phyloP scores from a whole-genome alignment of 2,888 invertebrate species.

The Syritta pipiens region DNA sequence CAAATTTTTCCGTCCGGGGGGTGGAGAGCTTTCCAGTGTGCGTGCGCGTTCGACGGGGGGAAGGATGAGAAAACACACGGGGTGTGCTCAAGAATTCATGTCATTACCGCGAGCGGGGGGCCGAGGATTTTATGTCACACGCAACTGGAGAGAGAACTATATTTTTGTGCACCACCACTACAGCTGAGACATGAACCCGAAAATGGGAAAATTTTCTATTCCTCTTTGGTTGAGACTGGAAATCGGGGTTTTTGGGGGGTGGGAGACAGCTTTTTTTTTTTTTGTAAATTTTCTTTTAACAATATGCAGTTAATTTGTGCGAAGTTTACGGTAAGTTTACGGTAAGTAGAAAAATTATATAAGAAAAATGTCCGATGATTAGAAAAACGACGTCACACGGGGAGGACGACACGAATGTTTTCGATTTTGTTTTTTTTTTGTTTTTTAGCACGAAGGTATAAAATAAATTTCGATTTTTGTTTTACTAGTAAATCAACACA shows the following conservation, averaged over 20 bases:
- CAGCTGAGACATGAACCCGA: conserved; percentile 58
- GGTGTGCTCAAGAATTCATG: conserved; percentile 57
- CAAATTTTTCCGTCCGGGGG: conserved; percentile 3
- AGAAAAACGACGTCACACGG: too few relatives aligned
- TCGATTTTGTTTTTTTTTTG: conserved; percentile 17
- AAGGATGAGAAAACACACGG: not conserved
- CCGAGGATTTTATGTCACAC: not conserved
- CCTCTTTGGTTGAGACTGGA: conserved; percentile 26
- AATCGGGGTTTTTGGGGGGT: conserved; percentile 3
- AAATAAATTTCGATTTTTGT: conserved; percentile 47
- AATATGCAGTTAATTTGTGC: conserved; percentile 42
- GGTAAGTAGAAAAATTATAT: conserved; percentile 55
- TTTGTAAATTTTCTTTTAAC: conserved; percentile 43
- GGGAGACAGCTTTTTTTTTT: conserved; percentile 18
- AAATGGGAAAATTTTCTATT: too few relatives aligned
- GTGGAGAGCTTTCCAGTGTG: conserved; percentile 17
- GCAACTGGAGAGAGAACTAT: conserved; percentile 11
- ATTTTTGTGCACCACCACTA: conserved; percentile 61
- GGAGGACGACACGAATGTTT: conserved; percentile 21
- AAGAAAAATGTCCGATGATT: conserved; percentile 48
- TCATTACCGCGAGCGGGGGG: conserved; percentile 62
- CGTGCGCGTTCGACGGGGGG: conserved; percentile 14
- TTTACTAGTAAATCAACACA: conserved; percentile 67
- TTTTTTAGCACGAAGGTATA: conserved; percentile 52
- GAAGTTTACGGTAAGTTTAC: conserved; percentile 29